Conservation (phyloP, 2,113 vertebrate species). For the Paracanthobrama guichenoti region DNA sequence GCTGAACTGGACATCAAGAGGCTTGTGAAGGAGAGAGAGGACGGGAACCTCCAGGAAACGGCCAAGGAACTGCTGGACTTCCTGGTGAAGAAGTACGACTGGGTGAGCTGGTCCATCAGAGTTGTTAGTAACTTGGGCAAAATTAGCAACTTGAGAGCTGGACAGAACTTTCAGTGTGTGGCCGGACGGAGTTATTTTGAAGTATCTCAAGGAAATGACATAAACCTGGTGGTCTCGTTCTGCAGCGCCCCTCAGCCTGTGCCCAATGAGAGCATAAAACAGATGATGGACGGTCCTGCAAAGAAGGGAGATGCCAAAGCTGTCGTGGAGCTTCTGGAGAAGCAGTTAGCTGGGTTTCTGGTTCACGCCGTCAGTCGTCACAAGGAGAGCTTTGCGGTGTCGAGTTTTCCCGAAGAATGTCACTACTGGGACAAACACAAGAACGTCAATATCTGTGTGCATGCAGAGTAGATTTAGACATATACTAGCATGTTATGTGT, state of each 20-base stretch:
- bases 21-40: slow-evolving; percentile 66
- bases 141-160: slow-evolving; percentile 71
- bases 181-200: slow-evolving; percentile 71
- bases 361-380: slow-evolving; percentile 76
- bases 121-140: slow-evolving; percentile 71
- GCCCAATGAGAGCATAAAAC: slow-evolving; percentile 63
- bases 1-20: slow-evolving; percentile 64
- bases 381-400: slow-evolving; percentile 70
- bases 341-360: slow-evolving; percentile 68
- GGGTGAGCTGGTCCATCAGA: slow-evolving; percentile 78
- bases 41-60: slow-evolving; percentile 59
- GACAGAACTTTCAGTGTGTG: slow-evolving; percentile 75
- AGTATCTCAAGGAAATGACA: slow-evolving; percentile 68
- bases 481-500: background rate
- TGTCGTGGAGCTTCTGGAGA: slow-evolving; percentile 68
- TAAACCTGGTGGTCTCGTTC: slow-evolving; percentile 75
- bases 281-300: slow-evolving; percentile 69
- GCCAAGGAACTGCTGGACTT: slow-evolving; percentile 66
- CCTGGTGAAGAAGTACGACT: slow-evolving; percentile 76
- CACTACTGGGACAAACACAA: slow-evolving; percentile 80
- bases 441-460: slow-evolving; percentile 74
- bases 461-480: slow-evolving; percentile 63
- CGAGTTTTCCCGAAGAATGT: slow-evolving; percentile 75
- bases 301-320: slow-evolving; percentile 66
- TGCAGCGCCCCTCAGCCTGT: slow-evolving; percentile 66